Evolutionary conservation across 2,888 invertebrate genomes (phyloP).

Genomic region (Drosophila suboccidentalis): DNA sequence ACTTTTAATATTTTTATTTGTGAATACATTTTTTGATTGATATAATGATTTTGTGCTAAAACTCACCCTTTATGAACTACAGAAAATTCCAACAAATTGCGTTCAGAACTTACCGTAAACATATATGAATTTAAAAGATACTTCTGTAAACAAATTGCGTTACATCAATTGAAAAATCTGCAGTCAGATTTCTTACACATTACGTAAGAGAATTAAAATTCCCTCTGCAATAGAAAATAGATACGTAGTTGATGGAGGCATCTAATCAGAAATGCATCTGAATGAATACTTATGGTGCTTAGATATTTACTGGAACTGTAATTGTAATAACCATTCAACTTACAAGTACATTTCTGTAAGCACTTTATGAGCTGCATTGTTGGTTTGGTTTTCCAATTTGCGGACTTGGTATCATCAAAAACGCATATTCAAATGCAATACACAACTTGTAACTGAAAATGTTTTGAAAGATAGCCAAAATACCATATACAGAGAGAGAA

Average conservation of each 20-base stretch:
- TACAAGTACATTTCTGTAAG: slow-evolving; percentile 7
- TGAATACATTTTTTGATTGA: no score
- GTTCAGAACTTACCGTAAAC: no score
- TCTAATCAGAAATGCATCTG: background rate
- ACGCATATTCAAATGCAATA: slow-evolving; percentile 70
- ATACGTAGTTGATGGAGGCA: background rate
- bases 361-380: slow-evolving; percentile 34
- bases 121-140: no score
- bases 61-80: no score
- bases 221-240: background rate
- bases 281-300: background rate
- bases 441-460: slow-evolving; percentile 75
- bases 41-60: no score
- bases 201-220: background rate
- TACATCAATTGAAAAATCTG: no score
- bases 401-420: slow-evolving; percentile 43
- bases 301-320: background rate
- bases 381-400: slow-evolving; percentile 54
- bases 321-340: slow-evolving; percentile 7
- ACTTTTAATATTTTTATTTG: no score
- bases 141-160: no score
- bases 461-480: slow-evolving; percentile 69
- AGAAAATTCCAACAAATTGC: no score
- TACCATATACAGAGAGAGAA: slow-evolving; percentile 14
- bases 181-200: background rate